Conservation (phyloP, 2,888 invertebrate species). For the Kryphioiulus occultus region DNA sequence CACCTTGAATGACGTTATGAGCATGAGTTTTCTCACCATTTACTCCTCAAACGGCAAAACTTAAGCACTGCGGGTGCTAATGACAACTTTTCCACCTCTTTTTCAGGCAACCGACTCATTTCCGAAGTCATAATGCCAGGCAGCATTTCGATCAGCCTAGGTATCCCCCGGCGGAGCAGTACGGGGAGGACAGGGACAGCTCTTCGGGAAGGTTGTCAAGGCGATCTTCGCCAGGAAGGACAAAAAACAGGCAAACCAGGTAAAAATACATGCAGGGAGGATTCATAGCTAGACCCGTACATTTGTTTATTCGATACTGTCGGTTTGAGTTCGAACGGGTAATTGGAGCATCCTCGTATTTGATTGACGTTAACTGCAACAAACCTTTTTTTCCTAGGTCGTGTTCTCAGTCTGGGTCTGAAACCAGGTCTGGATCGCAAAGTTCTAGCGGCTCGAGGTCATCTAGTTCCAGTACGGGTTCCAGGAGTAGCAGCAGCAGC, state of each 20-base stretch:
- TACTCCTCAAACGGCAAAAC: too few species aligned
- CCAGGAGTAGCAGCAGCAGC: constrained; percentile 56
- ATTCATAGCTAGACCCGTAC: too few species aligned
- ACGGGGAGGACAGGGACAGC: constrained; percentile 46
- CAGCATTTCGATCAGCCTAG: constrained; percentile 54
- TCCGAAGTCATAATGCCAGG: constrained; percentile 56
- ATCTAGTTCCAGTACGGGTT: constrained; percentile 56
- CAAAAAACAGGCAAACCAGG: constrained; percentile 47
- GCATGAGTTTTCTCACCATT: too few species aligned
- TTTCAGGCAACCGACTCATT: constrained; percentile 56
- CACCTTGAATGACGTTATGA: too few species aligned
- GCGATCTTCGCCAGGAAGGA: constrained; percentile 57
- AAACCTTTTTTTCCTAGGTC: constrained; percentile 53
- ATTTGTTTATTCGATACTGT: too few species aligned
- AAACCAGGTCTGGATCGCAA: constrained; percentile 57
- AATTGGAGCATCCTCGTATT: too few species aligned
- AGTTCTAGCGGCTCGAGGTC: constrained; percentile 59
- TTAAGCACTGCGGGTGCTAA: too few species aligned
- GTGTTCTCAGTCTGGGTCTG: constrained; percentile 60
- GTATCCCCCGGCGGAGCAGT: constrained; percentile 46
- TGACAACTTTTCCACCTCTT: not conserved
- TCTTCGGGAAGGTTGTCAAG: constrained; percentile 55
- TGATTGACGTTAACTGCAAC: not conserved
- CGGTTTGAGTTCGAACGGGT: too few species aligned
- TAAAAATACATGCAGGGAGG: too few species aligned